A percentile compares a stretch with the other conserved stretches of the same genome.
Evolutionary conservation across 2,113 vertebrate genomes (phyloP).

Genomic region (Scatophagus argus): DNA sequence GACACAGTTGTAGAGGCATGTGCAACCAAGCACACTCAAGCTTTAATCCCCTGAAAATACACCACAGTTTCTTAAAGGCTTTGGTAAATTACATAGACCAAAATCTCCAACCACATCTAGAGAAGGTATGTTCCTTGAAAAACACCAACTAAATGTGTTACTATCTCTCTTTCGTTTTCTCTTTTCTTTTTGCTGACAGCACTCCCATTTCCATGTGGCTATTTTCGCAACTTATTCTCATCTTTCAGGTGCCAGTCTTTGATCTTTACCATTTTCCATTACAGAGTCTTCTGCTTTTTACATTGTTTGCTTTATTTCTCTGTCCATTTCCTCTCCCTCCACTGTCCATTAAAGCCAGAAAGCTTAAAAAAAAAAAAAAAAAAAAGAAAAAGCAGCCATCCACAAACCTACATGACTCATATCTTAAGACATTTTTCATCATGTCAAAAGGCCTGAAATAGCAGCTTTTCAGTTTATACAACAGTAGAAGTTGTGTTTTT

Average conservation of each 20-base stretch:
- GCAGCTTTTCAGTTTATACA: neutral
- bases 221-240: neutral
- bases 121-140: neutral
- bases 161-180: neutral
- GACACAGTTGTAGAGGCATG: conserved; percentile 8
- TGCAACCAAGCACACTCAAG: conserved; percentile 14
- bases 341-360: conserved; percentile 24
- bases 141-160: neutral
- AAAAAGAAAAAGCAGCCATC: neutral
- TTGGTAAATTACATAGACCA: conserved; percentile 1
- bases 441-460: neutral
- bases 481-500: neutral
- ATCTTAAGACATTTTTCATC: neutral
- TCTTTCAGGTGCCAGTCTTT: neutral
- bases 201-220: neutral
- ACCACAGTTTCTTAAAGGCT: conserved; percentile 4
- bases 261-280: conserved; percentile 31
- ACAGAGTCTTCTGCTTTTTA: neutral
- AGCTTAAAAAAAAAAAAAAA: neutral
- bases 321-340: neutral
- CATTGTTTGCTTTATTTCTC: neutral
- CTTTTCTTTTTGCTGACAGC: neutral
- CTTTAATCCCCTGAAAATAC: conserved; percentile 30
- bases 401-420: neutral
- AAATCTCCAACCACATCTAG: neutral